Evolutionary conservation across 2,888 invertebrate genomes (phyloP), one percentile per base, ranked within the genome.

Genomic region (Ptilodon capucinus): DNA sequence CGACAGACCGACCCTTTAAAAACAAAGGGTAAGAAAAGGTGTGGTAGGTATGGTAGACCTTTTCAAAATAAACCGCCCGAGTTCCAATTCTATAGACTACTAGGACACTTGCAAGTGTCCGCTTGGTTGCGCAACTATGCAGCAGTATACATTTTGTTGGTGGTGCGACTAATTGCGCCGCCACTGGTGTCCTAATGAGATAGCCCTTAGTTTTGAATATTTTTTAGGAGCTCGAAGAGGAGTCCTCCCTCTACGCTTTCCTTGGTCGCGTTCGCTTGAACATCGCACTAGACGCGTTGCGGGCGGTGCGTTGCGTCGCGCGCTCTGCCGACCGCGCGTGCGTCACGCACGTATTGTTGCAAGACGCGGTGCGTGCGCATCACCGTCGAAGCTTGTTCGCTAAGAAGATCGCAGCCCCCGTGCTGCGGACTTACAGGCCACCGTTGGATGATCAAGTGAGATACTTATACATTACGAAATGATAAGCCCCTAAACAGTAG

Each of bases 221-320:
- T 14, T 36, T 3, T 5, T 51, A 84, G 85, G 74, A 76, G 28
- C 46, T 25, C 1, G 65, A 74, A 5, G 74, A 79, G 35, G 89
- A 89, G 52, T 54, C 48, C 28, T 80, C 82, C 0, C 57, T 90
- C 0, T 85, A 88, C 66, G 66, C 71, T 7, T 86, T 90, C 50
- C 60, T 90, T 2, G 80, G 70, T 0, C 82, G 86, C 0, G 81
- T 81, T 1, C 81, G 86, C 0, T 54, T 90, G 39, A 82, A 84
- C 57, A 68, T 74, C 2, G 84, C 90, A 0, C 55, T 90, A 39
- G 87, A 88, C 49, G 88, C 84, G 8, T 54, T 90, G 45, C 79
- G 77, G 9, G 74, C 78, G 18, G 78, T 86, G 16, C 79, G 83
- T 0, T 81, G 84, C 61, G 65, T 65, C 1, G 78, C 83, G 16